phyloP scores from a whole-genome alignment of 2,888 invertebrate species.

The Drosophila falleni region DNA sequence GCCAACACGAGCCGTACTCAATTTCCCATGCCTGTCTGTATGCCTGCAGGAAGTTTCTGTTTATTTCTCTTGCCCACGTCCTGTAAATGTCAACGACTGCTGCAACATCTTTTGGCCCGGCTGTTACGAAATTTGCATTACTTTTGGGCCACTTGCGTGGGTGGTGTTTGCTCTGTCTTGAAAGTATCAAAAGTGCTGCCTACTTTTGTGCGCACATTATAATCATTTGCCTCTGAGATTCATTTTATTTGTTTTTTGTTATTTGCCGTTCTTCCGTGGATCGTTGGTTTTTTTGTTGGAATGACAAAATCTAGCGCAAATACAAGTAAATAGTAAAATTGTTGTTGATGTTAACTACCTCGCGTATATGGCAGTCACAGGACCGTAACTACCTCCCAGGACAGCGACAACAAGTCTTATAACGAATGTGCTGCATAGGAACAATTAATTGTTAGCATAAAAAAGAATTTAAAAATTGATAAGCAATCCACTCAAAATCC shows the following conservation, averaged over 20 bases:
- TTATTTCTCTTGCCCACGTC: conserved; percentile 34
- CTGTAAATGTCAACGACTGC: conserved; percentile 54
- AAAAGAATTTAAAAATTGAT: conserved; percentile 51
- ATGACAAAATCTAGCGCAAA: conserved; percentile 16
- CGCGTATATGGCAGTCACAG: conserved; percentile 51
- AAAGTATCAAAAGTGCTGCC: conserved; percentile 41
- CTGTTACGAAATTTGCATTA: conserved; percentile 46
- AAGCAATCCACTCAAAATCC: conserved; percentile 65
- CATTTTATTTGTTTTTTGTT: conserved; percentile 26
- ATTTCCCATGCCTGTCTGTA: conserved; percentile 13
- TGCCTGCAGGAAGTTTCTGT: conserved; percentile 33
- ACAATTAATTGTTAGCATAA: conserved; percentile 51
- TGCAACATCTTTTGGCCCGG: conserved; percentile 35
- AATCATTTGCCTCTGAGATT: conserved; percentile 16
- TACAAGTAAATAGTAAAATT: conserved; percentile 38
- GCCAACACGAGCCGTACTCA: conserved; percentile 71
- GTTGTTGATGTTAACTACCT: conserved; percentile 61
- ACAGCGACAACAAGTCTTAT: conserved; percentile 18
- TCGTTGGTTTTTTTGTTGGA: not conserved
- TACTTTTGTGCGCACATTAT: conserved; percentile 47
- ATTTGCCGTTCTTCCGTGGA: conserved; percentile 11
- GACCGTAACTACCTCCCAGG: conserved; percentile 71
- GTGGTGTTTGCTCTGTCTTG: not conserved
- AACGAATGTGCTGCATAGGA: conserved; percentile 54
- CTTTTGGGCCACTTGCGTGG: conserved; percentile 1